Conservation (phyloP, 2,888 invertebrate genomes). For the Cremastobaeus sp. region DNA sequence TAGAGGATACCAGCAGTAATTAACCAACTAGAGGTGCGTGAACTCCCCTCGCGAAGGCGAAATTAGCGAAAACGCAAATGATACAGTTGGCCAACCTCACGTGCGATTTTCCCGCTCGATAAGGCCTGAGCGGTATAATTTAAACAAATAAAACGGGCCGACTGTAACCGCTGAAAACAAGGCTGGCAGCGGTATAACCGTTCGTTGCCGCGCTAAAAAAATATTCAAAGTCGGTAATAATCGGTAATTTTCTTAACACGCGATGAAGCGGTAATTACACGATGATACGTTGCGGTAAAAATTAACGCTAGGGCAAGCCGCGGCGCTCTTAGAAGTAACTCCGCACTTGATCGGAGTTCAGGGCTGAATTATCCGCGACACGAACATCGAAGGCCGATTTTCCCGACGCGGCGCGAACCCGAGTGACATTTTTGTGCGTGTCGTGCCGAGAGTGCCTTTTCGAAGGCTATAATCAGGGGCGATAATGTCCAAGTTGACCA, state of each 20-base stretch:
- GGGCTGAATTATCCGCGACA: too few species aligned
- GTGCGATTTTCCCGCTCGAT: slow-evolving; percentile 14
- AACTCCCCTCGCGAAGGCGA: slow-evolving; percentile 14
- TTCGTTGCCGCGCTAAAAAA: slow-evolving; percentile 3
- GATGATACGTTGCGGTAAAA: slow-evolving; percentile 28
- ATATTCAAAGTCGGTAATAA: slow-evolving; percentile 8
- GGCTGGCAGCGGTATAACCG: too few species aligned
- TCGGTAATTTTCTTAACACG: slow-evolving; percentile 20
- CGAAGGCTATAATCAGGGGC: too few species aligned
- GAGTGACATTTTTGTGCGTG: too few species aligned
- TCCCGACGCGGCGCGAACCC: too few species aligned
- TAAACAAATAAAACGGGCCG: slow-evolving; percentile 18
- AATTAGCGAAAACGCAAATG: slow-evolving; percentile 14
- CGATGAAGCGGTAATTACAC: slow-evolving; percentile 23
- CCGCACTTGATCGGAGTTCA: too few species aligned
- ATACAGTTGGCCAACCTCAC: slow-evolving; percentile 7
- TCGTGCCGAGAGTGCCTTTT: too few species aligned
- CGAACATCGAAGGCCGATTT: too few species aligned
- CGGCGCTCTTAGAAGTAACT: too few species aligned
- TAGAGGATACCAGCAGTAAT: slow-evolving; percentile 12
- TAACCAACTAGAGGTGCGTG: slow-evolving; percentile 25
- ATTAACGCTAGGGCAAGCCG: slow-evolving; percentile 32
- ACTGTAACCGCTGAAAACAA: not conserved
- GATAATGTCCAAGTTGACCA: too few species aligned
- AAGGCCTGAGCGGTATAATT: slow-evolving; percentile 14